These are phyloP conservation scores for Apogon talboti DNA, from an alignment of 2,797 vertebrate genomes.

Conservation along the genomic window DNA sequence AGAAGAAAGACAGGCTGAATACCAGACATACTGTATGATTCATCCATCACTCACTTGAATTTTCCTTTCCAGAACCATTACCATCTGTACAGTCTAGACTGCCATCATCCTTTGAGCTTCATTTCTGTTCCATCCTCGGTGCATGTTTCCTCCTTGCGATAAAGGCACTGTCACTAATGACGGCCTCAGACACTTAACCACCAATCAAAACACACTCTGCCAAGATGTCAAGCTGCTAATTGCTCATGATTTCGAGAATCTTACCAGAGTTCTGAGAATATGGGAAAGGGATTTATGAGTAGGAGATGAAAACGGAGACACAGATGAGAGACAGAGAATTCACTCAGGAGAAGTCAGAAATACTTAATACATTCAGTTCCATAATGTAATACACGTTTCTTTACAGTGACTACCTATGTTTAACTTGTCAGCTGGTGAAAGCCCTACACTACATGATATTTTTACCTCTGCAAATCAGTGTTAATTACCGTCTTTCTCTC, in stretches of 20 bases:
- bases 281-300: constrained; percentile 17
- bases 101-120: constrained; percentile 24
- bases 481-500: too few relatives aligned
- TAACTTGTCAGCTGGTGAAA: too few relatives aligned
- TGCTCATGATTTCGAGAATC: constrained; percentile 40
- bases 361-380: too few relatives aligned
- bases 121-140: constrained; percentile 38
- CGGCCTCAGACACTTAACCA: constrained; percentile 65
- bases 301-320: constrained; percentile 36
- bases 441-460: too few relatives aligned
- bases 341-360: neutral
- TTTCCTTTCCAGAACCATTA: constrained; percentile 34
- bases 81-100: constrained; percentile 35
- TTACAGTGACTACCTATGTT: too few relatives aligned
- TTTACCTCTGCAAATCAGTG: too few relatives aligned
- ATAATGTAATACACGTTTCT: too few relatives aligned
- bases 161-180: constrained; percentile 58
- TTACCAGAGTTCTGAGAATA: constrained; percentile 16
- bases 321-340: constrained; percentile 9
- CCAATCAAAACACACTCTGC: constrained; percentile 70
- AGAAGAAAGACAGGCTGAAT: constrained; percentile 35
- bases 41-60: constrained; percentile 37
- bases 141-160: constrained; percentile 53
- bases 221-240: constrained; percentile 59
- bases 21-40: constrained; percentile 37